Evolutionary conservation across 1,140 invertebrate genomes (phyloP), one percentile per base, ranked within the genome.

Genomic region (Notospermus geniculatus): DNA sequence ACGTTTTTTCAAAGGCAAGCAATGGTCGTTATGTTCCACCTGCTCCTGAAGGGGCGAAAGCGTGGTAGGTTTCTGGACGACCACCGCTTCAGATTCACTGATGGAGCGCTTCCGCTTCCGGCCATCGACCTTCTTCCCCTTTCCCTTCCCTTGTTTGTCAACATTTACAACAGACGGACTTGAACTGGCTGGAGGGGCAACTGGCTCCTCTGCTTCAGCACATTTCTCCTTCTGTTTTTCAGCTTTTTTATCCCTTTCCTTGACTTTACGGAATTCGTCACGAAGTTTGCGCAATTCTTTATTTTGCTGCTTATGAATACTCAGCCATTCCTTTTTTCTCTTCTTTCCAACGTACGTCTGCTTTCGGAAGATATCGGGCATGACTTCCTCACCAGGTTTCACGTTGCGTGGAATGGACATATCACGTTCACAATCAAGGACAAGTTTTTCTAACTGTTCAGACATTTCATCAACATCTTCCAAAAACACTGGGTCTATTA

Each of bases 1-100:
- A 1, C 94, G 84, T 77, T 97, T 97, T 76, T 97, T 97, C 28
- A 96, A 81, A 1, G 94, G 93, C 57, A 97, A 81, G 70, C 92
- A 87, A 73, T 95, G 92, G 57, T 84, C 81, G 57, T 70, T 74
- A 0, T 75, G 63, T 45, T 71, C 63, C 41, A 65, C 57, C 46
- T 58, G 60, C 32, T 60, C 62, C 23, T 56, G 57, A 54, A 54
- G 55, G 13, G 57, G 54, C 27, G 59, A 53, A n/a, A 43, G 57
- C 7, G 46, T 57, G 27, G 43, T 52, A 50, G 57, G 54, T 59
- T 52, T 56, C 19, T 54, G 45, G 30, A 19, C 32, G 45, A 41
- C 62, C 59, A 27, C 63, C 58, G 7, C n/a, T n/a, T 50, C 46
- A 50, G 46, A 50, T 22, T 22, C 25, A 39, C n/a, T 27, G 19